Evolutionary conservation across 1,140 invertebrate genomes (phyloP).

Genomic region (Scaptomyza graminum): DNA sequence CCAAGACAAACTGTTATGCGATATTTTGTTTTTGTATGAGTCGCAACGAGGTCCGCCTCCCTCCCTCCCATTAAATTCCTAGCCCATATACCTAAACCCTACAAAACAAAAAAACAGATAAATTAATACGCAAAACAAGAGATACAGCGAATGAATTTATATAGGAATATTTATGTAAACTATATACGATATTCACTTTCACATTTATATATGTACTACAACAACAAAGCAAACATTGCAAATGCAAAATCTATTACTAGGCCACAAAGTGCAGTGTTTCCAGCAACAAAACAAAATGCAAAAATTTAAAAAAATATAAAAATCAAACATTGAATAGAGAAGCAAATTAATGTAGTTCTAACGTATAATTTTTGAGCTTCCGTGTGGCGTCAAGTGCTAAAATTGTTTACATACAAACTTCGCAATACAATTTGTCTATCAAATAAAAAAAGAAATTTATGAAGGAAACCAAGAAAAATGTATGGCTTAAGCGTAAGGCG

Average conservation of each 20-base stretch:
- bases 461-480: slow-evolving; percentile 26
- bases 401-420: slow-evolving; percentile 41
- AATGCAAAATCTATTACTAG: slow-evolving; percentile 30
- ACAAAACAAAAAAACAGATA: neutral
- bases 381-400: slow-evolving; percentile 18
- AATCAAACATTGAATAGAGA: neutral
- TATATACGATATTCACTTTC: slow-evolving; percentile 64
- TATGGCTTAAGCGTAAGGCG: slow-evolving; percentile 57
- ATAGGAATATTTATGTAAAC: slow-evolving; percentile 74
- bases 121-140: slow-evolving; percentile 27
- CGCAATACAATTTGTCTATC: slow-evolving; percentile 58
- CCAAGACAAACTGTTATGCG: slow-evolving; percentile 19
- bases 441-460: slow-evolving; percentile 17
- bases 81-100: neutral
- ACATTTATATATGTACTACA: slow-evolving; percentile 36
- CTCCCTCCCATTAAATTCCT: neutral
- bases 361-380: slow-evolving; percentile 10
- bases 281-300: slow-evolving; percentile 15
- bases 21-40: neutral
- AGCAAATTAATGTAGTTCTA: slow-evolving; percentile 35
- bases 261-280: slow-evolving; percentile 24
- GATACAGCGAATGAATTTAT: slow-evolving; percentile 79
- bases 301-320: slow-evolving; percentile 12
- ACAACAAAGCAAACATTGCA: neutral
- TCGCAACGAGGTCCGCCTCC: neutral